A percentile compares a stretch with the other conserved stretches of the same genome.
These are phyloP conservation scores for Patella caerulea DNA, from an alignment of 2,888 invertebrate species.

Conservation along the genomic window DNA sequence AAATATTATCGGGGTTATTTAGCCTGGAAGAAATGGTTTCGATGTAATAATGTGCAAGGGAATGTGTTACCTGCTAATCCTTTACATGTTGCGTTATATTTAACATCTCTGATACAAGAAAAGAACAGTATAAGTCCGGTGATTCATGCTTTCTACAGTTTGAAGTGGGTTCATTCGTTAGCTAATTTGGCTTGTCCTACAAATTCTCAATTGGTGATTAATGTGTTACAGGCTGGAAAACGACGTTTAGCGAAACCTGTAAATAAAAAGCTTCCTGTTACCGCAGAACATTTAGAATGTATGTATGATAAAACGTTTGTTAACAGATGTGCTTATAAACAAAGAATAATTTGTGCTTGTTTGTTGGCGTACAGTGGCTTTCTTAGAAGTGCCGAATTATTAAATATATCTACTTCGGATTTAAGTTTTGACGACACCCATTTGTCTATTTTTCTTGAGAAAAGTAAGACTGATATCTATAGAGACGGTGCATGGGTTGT, in stretches of 20 bases:
- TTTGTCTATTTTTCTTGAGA: conserved; percentile 27
- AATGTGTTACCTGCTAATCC: conserved; percentile 18
- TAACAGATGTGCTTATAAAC: conserved; percentile 13
- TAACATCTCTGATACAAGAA: conserved; percentile 19
- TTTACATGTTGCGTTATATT: conserved; percentile 19
- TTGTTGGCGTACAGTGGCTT: conserved; percentile 17
- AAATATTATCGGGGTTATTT: not conserved
- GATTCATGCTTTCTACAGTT: conserved; percentile 19
- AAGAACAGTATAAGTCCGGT: conserved; percentile 13
- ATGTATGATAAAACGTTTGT: not conserved
- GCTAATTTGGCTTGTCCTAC: conserved; percentile 10
- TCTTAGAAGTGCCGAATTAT: conserved; percentile 24
- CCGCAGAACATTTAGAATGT: not conserved
- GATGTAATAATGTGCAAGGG: not conserved
- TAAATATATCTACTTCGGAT: conserved; percentile 23
- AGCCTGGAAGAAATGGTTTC: conserved; percentile 16
- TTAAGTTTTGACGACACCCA: conserved; percentile 17
- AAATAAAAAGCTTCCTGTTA: not conserved
- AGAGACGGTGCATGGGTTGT: conserved; percentile 27
- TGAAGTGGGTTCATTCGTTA: conserved; percentile 24
- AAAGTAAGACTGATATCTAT: conserved; percentile 29
- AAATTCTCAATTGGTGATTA: conserved; percentile 13
- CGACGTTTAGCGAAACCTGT: not conserved
- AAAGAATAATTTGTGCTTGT: conserved; percentile 6
- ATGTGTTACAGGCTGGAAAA: conserved; percentile 1